A percentile compares a stretch with the other conserved stretches of the same genome.
phyloP scores from a whole-genome alignment of 2,797 vertebrate genomes.

The Aythya fuligula region DNA sequence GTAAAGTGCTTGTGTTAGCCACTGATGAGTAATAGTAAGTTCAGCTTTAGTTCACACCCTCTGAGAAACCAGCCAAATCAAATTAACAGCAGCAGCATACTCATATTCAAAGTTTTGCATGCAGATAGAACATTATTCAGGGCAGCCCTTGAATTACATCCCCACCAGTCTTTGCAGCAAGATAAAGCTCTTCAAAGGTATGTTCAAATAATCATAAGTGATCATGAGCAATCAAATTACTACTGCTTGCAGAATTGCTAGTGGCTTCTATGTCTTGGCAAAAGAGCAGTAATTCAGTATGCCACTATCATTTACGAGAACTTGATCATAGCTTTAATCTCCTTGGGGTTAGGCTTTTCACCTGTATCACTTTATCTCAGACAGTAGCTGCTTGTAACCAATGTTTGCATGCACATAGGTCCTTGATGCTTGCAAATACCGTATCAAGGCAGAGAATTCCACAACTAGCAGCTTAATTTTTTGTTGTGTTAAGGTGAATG shows the following conservation, averaged over 20 bases:
- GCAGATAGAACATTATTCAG: background rate
- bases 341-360: background rate
- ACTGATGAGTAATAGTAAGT: slow-evolving; percentile 44
- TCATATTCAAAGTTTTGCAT: slow-evolving; percentile 13
- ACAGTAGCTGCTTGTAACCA: background rate
- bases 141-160: background rate
- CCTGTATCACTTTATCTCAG: background rate
- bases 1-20: slow-evolving; percentile 24
- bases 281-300: background rate
- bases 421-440: background rate
- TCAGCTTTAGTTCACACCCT: slow-evolving; percentile 45
- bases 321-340: background rate
- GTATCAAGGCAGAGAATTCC: background rate
- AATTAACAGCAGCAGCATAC: slow-evolving; percentile 13
- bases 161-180: background rate
- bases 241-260: background rate
- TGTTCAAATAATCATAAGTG: background rate
- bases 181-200: background rate
- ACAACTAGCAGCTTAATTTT: background rate
- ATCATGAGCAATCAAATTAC: background rate
- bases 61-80: slow-evolving; percentile 27
- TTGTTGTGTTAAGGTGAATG: background rate
- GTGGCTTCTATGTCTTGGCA: background rate
- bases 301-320: background rate
- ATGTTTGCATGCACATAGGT: background rate